These are phyloP conservation scores for Drosophila ustulata DNA, from an alignment of 2,888 invertebrate species.

Conservation along the genomic window DNA sequence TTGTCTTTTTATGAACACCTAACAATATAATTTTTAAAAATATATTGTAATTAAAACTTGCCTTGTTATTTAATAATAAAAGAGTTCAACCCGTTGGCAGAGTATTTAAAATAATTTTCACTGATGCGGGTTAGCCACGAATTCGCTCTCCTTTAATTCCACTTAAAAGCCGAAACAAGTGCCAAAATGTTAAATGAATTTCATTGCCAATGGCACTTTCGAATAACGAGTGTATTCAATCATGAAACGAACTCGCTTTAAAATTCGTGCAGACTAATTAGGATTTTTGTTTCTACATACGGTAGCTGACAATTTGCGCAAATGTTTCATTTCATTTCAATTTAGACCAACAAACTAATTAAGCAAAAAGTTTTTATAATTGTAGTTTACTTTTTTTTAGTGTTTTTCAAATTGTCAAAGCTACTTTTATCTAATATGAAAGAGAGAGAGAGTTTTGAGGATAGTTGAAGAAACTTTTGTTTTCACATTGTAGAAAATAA, in stretches of 20 bases:
- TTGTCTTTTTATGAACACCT: not conserved
- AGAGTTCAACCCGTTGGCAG: too few species aligned
- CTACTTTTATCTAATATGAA: too few species aligned
- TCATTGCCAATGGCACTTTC: constrained; percentile 48
- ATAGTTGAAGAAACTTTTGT: too few species aligned
- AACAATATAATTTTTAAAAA: too few species aligned
- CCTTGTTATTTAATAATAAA: not conserved
- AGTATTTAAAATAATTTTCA: constrained; percentile 42
- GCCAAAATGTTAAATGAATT: constrained; percentile 58
- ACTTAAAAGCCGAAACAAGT: constrained; percentile 54
- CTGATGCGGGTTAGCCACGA: constrained; percentile 11
- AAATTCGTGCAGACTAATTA: constrained; percentile 53
- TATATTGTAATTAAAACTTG: too few species aligned
- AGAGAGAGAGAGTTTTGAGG: too few species aligned
- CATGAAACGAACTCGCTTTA: constrained; percentile 27
- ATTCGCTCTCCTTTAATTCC: constrained; percentile 55
- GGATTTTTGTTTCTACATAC: constrained; percentile 56
- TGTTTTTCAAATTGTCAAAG: not conserved
- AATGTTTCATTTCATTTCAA: constrained; percentile 43
- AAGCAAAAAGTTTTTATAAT: not conserved
- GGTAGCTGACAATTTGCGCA: constrained; percentile 31
- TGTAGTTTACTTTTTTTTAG: not conserved
- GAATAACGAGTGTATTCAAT: constrained; percentile 38
- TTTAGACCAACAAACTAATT: constrained; percentile 4
- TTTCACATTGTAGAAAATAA: too few species aligned